phyloP scores from a whole-genome alignment of 2,888 invertebrate genomes.

The Archaeoteleia sp. region DNA sequence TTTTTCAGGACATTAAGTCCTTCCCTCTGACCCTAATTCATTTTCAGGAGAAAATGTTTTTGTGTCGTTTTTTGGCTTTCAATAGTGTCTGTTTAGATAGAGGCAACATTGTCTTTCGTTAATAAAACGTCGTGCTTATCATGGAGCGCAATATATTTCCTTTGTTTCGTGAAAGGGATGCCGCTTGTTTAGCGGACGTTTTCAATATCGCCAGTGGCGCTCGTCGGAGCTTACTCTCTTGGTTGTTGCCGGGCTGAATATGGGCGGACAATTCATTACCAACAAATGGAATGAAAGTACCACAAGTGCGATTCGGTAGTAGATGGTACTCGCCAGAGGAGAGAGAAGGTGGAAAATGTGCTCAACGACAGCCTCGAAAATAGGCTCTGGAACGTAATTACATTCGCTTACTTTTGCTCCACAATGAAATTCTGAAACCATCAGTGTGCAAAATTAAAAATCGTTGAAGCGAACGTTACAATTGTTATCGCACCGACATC shows the following conservation, averaged over 20 bases:
- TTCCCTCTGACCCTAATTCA: no score
- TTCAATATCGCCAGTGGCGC: slow-evolving; percentile 17
- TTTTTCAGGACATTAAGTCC: no score
- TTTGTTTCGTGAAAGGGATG: slow-evolving; percentile 3
- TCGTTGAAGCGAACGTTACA: no score
- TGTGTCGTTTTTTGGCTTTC: no score
- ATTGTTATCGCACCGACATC: no score
- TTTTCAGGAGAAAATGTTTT: no score
- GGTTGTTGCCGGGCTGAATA: slow-evolving; percentile 23
- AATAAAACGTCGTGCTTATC: background rate
- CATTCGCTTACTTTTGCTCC: no score
- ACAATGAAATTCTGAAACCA: no score
- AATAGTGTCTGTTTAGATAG: no score
- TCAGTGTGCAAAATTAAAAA: no score
- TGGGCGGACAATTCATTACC: slow-evolving; percentile 36
- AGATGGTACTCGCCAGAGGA: background rate
- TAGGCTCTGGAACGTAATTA: no score
- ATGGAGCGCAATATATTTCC: slow-evolving; percentile 3
- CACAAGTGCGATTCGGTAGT: slow-evolving; percentile 7
- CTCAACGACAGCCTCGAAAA: background rate
- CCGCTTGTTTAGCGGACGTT: slow-evolving; percentile 2
- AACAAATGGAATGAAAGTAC: slow-evolving; percentile 38
- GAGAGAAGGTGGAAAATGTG: background rate
- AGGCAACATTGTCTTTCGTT: slow-evolving; percentile 4
- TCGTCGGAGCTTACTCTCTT: slow-evolving; percentile 13